Base-by-base conservation (phyloP, 2,797 vertebrate genomes). In the Coranthus polyacanthus region DNA sequence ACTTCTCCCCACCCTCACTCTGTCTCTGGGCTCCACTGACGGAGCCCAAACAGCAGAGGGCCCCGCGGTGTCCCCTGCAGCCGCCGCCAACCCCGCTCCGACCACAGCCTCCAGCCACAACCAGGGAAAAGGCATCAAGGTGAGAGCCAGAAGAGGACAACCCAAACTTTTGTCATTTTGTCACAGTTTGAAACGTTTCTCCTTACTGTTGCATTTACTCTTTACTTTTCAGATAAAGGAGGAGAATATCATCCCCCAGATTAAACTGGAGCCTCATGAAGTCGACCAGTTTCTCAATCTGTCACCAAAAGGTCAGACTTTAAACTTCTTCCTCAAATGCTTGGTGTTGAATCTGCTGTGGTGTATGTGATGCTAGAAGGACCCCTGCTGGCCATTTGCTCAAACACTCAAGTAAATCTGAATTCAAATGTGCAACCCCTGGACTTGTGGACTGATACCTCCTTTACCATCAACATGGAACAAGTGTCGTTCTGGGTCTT, bases 241-340 rank as follows among this genome's bases (percentile, higher is more conserved):
- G 57, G 93, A 96, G 83, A 94, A 87, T 12, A 57, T 93, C 72
- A 85, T 94, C 73, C 97, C 97, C 3, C 94, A 98, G 91, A 97
- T 99, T 57, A 99, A 99, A 78, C 80, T 99, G 92, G 97, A 99
- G 71, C 97, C 97, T 16, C 97, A 99, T 21, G 97, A 99, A 89
- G 98, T 99, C 65, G 98, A 99, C 86, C 97, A 97, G 89, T 99
- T 99, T 80, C 94, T 99, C 56, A 99, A 98, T 84, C 92, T 99
- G 58, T 97, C 96, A 47, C 93, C 96, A 59, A 98, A 98, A 98
- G 96, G 98, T 99, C 71, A 79, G 93, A 77, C 8, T 39, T 37
- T 3, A 37, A 18, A 2, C 20, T 16, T 42, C 1, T 41, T n/a
- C 6, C 4, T 13, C 0, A 18, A 7, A 2, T 0, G n/a, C 12